Conservation (phyloP, 2,888 invertebrate species). For the Drosophila stalkeri region DNA sequence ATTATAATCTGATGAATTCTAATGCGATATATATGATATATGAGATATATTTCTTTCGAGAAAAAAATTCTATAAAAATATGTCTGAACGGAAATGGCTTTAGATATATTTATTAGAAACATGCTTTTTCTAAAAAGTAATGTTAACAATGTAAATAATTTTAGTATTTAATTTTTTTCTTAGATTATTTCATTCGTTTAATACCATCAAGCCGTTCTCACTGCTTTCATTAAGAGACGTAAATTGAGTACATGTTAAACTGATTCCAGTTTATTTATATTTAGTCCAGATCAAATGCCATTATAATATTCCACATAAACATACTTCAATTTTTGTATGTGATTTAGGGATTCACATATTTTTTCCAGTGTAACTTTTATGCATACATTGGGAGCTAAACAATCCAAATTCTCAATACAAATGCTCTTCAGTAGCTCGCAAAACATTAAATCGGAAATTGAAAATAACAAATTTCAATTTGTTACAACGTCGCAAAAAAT, state of each 20-base stretch:
- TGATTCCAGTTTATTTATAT: background rate
- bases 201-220: background rate
- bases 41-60: no score
- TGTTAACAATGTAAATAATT: no score
- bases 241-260: background rate
- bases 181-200: background rate
- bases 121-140: no score
- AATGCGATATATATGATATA: background rate
- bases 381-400: no score
- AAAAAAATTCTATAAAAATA: no score
- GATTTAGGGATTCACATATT: conserved; percentile 13
- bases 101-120: no score
- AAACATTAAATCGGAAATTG: background rate
- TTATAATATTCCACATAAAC: conserved; percentile 1
- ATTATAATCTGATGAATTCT: no score
- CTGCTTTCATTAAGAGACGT: background rate
- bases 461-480: background rate
- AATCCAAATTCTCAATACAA: conserved; percentile 27
- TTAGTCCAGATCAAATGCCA: conserved; percentile 15
- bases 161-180: no score
- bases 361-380: background rate
- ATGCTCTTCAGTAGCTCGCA: conserved; percentile 12
- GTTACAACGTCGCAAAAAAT: conserved; percentile 25
- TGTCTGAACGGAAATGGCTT: no score
- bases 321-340: conserved; percentile 21